phyloP scores from a whole-genome alignment of 2,797 vertebrate species.

The Trematomus bernacchii region DNA sequence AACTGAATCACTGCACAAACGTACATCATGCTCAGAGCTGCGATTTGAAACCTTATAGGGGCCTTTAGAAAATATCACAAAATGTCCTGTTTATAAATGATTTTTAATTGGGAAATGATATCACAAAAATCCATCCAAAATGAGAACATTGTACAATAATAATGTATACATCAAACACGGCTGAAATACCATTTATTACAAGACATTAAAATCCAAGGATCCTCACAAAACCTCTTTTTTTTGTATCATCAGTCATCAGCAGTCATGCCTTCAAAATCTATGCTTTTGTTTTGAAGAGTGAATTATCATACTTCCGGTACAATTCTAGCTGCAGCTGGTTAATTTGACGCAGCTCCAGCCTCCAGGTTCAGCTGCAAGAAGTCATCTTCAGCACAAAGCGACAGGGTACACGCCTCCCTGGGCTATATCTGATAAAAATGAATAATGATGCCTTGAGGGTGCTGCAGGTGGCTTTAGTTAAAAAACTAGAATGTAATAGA shows the following conservation, averaged over 20 bases:
- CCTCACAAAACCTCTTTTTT: background rate
- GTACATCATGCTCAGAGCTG: too few species aligned
- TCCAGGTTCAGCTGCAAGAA: slow-evolving; percentile 23
- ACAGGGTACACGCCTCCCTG: background rate
- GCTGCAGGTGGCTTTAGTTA: background rate
- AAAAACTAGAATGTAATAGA: background rate
- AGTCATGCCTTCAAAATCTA: background rate
- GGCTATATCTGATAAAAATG: background rate
- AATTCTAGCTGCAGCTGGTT: background rate
- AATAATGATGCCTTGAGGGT: background rate
- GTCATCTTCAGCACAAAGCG: background rate
- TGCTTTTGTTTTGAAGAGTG: slow-evolving; percentile 14
- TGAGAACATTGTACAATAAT: background rate
- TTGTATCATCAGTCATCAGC: too few species aligned
- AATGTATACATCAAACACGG: background rate
- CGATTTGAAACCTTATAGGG: too few species aligned
- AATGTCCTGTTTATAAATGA: too few species aligned
- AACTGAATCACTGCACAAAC: too few species aligned
- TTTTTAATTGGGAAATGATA: too few species aligned
- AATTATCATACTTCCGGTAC: slow-evolving; percentile 38
- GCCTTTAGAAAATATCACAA: too few species aligned
- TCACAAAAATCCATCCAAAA: background rate
- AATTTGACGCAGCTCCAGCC: slow-evolving; percentile 22
- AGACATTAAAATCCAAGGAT: background rate
- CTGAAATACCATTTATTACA: background rate